Base-by-base conservation (phyloP, 2,888 invertebrate species). In the Hirtodrosophila confusa region DNA sequence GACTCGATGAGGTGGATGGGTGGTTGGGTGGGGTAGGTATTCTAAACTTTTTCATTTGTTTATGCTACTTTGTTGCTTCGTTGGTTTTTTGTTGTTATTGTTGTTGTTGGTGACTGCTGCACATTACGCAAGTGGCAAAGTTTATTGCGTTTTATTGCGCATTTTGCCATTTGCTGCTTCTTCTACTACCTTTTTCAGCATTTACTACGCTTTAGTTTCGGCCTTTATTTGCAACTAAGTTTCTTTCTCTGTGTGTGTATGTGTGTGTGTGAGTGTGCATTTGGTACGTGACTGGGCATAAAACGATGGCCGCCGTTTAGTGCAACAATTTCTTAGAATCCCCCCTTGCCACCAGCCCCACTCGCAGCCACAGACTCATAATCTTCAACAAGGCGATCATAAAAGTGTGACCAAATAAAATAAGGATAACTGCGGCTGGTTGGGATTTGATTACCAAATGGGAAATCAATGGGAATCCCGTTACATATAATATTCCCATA, bases 141-240 rank as follows among this genome's bases (percentile, higher is more conserved):
- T 80, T 87, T 80, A 87, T 80, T 86, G 80, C 87, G 84, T 76
- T 79, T 64, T 65, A 75, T 58, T 77, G 73, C 62, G 73, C 76
- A 72, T 56, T 85, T 85, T 44, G 75, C 45, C 51, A 66, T 39
- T 64, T 24, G 40, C 43, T 51, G 47, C 54, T 41, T 44, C 24
- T 57, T 43, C 35, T 57, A 50, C 49, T 50, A 56, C 43, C 48
- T 50, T 58, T 78, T 17, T 61, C 36, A 61, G 60, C 57, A 54
- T 66, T 63, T 64, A 66, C 70, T 78, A 51, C 75, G 69, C 43
- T 67, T 67, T 71, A 72, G 57, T 53, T 17, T 48, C n/a, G 24
- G 50, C 33, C 62, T 56, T 57, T 58, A 53, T 58, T 55, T 48
- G 47, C 55, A 39, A 37, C 48, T 39, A 33, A 17, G 31, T 31